Conservation (phyloP, 1,140 invertebrate species). For the Procambarus clarkii region DNA sequence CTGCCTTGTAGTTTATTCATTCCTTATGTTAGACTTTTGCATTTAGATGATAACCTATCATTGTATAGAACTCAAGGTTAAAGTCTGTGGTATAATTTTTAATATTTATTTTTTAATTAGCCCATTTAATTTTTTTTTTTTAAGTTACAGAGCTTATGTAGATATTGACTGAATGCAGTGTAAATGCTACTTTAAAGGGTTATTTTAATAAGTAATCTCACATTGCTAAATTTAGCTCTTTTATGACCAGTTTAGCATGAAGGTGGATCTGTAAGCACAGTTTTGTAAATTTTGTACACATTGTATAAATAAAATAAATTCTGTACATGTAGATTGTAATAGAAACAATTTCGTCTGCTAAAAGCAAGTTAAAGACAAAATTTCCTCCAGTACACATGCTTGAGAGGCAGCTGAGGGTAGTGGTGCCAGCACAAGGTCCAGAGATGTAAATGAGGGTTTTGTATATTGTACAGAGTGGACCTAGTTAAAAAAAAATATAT, state of each 20-base stretch:
- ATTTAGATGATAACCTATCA: constrained; percentile 41
- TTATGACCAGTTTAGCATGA: constrained; percentile 56
- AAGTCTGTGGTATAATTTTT: constrained; percentile 39
- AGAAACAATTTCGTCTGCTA: constrained; percentile 60
- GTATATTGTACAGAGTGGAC: constrained; percentile 32
- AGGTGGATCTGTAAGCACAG: constrained; percentile 64
- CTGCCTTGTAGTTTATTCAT: constrained; percentile 43
- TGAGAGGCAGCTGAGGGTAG: constrained; percentile 60
- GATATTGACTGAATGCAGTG: constrained; percentile 42
- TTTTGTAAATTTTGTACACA: constrained; percentile 69
- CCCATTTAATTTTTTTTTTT: constrained; percentile 18
- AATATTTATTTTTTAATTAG: constrained; percentile 59
- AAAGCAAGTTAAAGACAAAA: constrained; percentile 69
- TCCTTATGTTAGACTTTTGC: constrained; percentile 54
- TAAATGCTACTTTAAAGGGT: constrained; percentile 36
- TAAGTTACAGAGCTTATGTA: constrained; percentile 48
- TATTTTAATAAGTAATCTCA: constrained; percentile 64
- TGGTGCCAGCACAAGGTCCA: constrained; percentile 46
- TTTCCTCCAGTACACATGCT: constrained; percentile 63
- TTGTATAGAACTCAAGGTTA: constrained; percentile 36
- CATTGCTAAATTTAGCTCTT: constrained; percentile 50
- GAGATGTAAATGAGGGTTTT: constrained; percentile 11
- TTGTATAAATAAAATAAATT: constrained; percentile 60
- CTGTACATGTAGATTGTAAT: constrained; percentile 67
- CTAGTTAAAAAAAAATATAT: not conserved